Base-by-base conservation (phyloP, 2,888 invertebrate species). In the Muschampia staudingeri region DNA sequence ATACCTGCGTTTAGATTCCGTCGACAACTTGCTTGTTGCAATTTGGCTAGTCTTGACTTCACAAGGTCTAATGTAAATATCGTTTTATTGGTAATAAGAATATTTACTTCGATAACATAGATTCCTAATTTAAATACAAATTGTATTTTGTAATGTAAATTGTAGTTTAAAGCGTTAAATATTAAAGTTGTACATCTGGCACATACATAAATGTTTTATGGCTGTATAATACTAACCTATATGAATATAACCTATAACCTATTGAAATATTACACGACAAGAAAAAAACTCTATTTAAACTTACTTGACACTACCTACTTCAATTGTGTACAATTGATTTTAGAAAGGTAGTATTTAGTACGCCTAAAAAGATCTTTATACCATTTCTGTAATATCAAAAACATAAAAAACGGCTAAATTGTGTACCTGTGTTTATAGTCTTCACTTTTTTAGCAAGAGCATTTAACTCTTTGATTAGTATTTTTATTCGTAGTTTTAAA, bases 31-130 rank as follows among this genome's bases (percentile, higher is more conserved):
- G 34, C 30, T 80, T 75, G 79, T 75, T 80, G 79, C 79, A 75
- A 75, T 75, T 69, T 67, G 30, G 34, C 30, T 65, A 40, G 61
- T 37, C 72, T 73, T 52, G 37, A 52, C 19, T 75, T n/a, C 11
- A 80, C 79, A 80, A 80, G 79, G 79, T 61, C 73, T 69, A 75
- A 75, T 25, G 48, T 73, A 75, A 73, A 75, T 34, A 73, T 52
- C 40, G 16, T 67, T 56, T 80, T 67, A 67, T 67, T 37, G 5
- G 34, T 19, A 34, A 34, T 34, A 67, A 34, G 16, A 67, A 67
- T 67, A 34, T 34, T 67, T 6, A 34, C 34, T 34, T 52, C 12
- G 6, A 67, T 34, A 34, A 16, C 34, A 14, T 11, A 61, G 25
- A 25, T 11, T 61, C 61, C 25, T 61, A 25, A 61, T 9, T 25